Percentiles rank a stretch among this genome's conserved stretches.
Evolutionary conservation across 2,113 vertebrate genomes (phyloP).

Genomic region (Rana temporaria): DNA sequence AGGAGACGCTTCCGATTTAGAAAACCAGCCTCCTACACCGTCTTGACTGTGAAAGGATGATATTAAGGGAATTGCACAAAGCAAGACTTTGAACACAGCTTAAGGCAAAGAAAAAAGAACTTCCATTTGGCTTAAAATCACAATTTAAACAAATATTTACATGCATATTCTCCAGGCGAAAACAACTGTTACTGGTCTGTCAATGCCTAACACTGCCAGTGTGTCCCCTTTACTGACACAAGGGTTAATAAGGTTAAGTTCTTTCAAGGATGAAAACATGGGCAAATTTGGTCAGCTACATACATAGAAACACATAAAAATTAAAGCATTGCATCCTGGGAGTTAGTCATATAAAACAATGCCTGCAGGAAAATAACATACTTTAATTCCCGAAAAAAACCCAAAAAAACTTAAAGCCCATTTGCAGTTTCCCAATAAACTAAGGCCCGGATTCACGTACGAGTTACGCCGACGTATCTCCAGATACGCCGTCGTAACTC

Average conservation of each 20-base stretch:
- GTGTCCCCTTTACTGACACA: conserved; percentile 23
- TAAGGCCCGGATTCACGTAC: no score
- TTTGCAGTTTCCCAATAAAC: no score
- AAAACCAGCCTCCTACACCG: conserved; percentile 41
- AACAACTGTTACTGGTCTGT: conserved; percentile 58
- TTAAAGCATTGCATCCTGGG: no score
- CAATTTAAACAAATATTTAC: conserved; percentile 50
- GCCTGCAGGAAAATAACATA: no score
- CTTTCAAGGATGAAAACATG: background rate
- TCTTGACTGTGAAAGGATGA: conserved; percentile 21
- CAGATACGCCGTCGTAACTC: no score
- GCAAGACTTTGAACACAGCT: conserved; percentile 43
- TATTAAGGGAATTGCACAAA: conserved; percentile 33
- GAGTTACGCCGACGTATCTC: no score
- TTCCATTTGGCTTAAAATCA: conserved; percentile 57
- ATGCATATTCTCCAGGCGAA: conserved; percentile 55
- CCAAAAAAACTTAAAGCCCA: no score
- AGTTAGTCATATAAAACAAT: no score
- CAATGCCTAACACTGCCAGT: conserved; percentile 30
- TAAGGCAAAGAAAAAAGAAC: conserved; percentile 52
- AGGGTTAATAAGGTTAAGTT: conserved; percentile 31
- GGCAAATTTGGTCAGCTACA: background rate
- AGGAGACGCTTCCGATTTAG: conserved; percentile 17
- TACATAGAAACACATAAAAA: background rate
- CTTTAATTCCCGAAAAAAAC: no score